phyloP scores from a whole-genome alignment of 2,797 vertebrate species.

The Coranthus polyacanthus region DNA sequence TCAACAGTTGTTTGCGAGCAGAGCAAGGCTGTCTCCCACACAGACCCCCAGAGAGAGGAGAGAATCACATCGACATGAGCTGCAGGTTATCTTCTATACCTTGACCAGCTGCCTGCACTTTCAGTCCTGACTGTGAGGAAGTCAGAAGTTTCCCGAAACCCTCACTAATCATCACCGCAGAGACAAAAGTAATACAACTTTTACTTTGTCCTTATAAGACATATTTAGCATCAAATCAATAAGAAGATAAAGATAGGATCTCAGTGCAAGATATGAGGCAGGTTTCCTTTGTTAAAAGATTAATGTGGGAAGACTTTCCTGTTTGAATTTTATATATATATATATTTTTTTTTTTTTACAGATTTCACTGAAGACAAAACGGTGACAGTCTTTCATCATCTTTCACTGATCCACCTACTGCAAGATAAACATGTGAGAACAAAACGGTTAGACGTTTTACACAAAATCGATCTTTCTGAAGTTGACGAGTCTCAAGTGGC shows the following conservation, averaged over 20 bases:
- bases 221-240: too few relatives aligned
- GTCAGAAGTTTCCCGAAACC: conserved; percentile 5
- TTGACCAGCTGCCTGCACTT: conserved; percentile 17
- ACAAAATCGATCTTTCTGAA: not conserved
- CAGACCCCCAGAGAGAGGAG: conserved; percentile 19
- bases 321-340: too few relatives aligned
- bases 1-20: conserved; percentile 34
- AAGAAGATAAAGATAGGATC: too few relatives aligned
- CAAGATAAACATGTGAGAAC: not conserved
- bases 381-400: conserved; percentile 13
- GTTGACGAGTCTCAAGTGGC: not conserved
- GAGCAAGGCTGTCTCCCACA: conserved; percentile 41
- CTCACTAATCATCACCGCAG: not conserved
- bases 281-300: too few relatives aligned
- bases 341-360: not conserved
- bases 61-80: not conserved
- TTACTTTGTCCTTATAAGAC: too few relatives aligned
- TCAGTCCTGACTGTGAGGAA: conserved; percentile 11
- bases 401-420: not conserved
- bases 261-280: too few relatives aligned
- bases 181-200: not conserved
- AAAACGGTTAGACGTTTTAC: not conserved
- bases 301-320: not conserved
- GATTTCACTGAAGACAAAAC: not conserved
- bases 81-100: conserved; percentile 20